Evolutionary conservation across 2,888 invertebrate species (phyloP).

Genomic region (Epinotia bilunana): DNA sequence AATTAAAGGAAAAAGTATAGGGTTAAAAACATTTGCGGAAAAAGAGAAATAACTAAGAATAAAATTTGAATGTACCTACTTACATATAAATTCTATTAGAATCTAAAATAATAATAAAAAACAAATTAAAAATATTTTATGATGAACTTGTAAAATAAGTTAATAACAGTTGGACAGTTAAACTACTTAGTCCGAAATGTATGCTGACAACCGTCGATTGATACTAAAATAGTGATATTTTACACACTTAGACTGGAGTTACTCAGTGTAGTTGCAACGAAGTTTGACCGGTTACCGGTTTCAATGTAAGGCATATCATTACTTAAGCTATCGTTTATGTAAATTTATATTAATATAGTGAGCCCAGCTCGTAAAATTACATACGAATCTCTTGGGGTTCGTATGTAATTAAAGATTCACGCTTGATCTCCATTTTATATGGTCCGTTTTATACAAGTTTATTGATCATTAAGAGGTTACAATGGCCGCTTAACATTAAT

Average conservation of each 20-base stretch:
- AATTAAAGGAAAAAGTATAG: not conserved
- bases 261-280: slow-evolving; percentile 34
- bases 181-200: not conserved
- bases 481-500: slow-evolving; percentile 22
- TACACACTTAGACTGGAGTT: slow-evolving; percentile 8
- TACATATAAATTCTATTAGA: not conserved
- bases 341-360: slow-evolving; percentile 37
- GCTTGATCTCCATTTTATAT: slow-evolving; percentile 36
- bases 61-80: not conserved
- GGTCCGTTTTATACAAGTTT: slow-evolving; percentile 26
- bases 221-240: slow-evolving; percentile 14
- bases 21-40: not conserved
- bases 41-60: not conserved
- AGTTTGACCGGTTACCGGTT: slow-evolving; percentile 37
- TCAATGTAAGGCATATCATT: slow-evolving; percentile 33
- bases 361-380: slow-evolving; percentile 32
- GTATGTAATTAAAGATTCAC: slow-evolving; percentile 29
- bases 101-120: not conserved
- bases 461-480: slow-evolving; percentile 36
- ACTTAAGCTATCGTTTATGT: slow-evolving; percentile 37
- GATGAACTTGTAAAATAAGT: not conserved
- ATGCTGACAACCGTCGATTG: slow-evolving; percentile 9
- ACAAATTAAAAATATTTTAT: not conserved
- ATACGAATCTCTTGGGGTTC: slow-evolving; percentile 26
- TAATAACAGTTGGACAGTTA: no score